These are phyloP conservation scores for Telmatochromis sp. DNA, from an alignment of 2,113 vertebrate genomes.

Conservation along the genomic window DNA sequence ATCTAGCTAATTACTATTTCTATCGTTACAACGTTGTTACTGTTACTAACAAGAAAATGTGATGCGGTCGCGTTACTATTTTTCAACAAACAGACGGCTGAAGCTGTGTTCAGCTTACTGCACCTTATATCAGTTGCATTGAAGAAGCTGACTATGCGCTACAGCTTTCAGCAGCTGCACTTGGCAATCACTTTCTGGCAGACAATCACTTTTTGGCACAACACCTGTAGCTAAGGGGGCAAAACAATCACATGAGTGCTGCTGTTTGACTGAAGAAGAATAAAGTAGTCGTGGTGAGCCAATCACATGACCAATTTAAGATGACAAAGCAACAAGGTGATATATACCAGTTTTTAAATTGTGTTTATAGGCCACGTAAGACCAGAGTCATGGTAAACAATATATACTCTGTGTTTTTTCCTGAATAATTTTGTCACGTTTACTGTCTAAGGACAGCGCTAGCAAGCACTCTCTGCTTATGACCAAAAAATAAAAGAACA, in stretches of 20 bases:
- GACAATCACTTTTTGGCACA: neutral
- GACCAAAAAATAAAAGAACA: neutral
- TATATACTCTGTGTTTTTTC: fast-evolving
- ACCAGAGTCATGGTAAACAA: neutral
- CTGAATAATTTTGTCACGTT: neutral
- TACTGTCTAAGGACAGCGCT: neutral
- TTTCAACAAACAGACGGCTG: neutral
- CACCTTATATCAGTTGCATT: neutral
- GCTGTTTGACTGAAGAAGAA: neutral
- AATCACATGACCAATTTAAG: neutral
- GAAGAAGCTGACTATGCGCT: neutral
- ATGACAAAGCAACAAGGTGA: neutral
- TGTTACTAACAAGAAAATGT: neutral
- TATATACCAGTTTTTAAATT: neutral
- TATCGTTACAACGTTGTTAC: neutral
- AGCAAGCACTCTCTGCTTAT: neutral
- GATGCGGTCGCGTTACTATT: neutral
- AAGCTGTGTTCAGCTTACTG: neutral
- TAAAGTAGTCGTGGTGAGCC: neutral
- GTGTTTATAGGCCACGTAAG: neutral
- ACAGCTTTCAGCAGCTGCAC: neutral
- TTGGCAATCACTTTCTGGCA: neutral
- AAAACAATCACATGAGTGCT: neutral
- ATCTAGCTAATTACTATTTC: neutral
- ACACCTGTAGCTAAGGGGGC: neutral